phyloP scores from a whole-genome alignment of 2,113 vertebrate genomes.

The Upupa epops region DNA sequence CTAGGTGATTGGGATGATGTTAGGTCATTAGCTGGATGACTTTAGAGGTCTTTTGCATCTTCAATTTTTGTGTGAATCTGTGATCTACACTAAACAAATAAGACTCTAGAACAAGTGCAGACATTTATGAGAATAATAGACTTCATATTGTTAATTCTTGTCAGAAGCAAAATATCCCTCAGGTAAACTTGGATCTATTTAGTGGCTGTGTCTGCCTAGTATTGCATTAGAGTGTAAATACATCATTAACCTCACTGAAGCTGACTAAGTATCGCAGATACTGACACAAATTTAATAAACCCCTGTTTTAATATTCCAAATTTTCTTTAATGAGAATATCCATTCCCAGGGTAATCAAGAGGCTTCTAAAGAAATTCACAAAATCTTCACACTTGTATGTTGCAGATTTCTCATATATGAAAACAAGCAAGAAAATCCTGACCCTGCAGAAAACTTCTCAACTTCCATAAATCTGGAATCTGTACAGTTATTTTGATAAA shows the following conservation, averaged over 20 bases:
- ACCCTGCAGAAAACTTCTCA: neutral
- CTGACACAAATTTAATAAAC: neutral
- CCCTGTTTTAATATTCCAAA: neutral
- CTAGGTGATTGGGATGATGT: too few relatives aligned
- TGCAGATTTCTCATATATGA: neutral
- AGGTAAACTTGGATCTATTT: neutral
- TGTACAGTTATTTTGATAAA: too few relatives aligned
- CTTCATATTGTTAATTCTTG: neutral
- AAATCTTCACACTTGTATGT: neutral
- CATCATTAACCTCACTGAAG: neutral
- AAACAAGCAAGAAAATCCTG: neutral
- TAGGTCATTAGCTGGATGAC: too few relatives aligned
- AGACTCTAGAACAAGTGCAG: neutral
- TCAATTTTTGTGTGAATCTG: too few relatives aligned
- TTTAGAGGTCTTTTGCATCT: too few relatives aligned
- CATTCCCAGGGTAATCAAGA: neutral
- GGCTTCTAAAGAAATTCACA: neutral
- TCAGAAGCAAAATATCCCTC: neutral
- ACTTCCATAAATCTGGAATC: neutral
- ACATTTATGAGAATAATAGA: neutral
- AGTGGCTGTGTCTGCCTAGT: neutral
- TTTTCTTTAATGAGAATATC: neutral
- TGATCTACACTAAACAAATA: neutral
- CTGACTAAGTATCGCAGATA: neutral
- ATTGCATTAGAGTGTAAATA: neutral